Percentiles rank a stretch among this genome's conserved stretches.
phyloP scores from a whole-genome alignment of 1,140 invertebrate genomes.

The Drosophila lowei region DNA sequence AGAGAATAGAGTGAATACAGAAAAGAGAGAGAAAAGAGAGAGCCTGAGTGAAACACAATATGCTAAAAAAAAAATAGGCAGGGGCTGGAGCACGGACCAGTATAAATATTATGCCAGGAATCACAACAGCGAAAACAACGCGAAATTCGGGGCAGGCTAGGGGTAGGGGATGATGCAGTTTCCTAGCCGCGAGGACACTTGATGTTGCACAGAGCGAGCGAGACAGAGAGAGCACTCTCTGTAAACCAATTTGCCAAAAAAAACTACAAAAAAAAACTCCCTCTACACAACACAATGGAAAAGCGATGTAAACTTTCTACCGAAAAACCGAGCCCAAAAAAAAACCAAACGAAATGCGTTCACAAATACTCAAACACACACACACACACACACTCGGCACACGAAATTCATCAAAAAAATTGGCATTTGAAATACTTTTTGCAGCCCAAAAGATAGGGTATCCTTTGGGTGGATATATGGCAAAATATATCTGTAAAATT shows the following conservation, averaged over 20 bases:
- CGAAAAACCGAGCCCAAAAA: slow-evolving; percentile 16
- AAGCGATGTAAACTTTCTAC: slow-evolving; percentile 33
- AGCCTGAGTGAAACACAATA: slow-evolving; percentile 19
- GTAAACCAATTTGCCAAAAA: slow-evolving; percentile 57
- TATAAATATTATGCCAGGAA: slow-evolving; percentile 48
- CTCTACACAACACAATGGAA: slow-evolving; percentile 12
- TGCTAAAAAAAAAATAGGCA: slow-evolving; percentile 22
- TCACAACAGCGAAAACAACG: slow-evolving; percentile 32
- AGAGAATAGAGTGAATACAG: too few relatives aligned
- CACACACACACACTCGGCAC: background rate
- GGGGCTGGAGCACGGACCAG: background rate
- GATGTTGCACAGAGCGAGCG: too few relatives aligned
- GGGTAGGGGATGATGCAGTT: slow-evolving; percentile 15
- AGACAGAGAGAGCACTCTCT: background rate
- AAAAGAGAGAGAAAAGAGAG: too few relatives aligned
- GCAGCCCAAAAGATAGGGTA: background rate
- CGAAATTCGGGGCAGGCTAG: too few relatives aligned
- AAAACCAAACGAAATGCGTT: background rate
- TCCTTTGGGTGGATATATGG: too few relatives aligned
- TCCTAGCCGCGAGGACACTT: slow-evolving; percentile 26
- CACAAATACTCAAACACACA: slow-evolving; percentile 12
- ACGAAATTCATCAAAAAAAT: slow-evolving; percentile 40
- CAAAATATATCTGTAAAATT: too few relatives aligned
- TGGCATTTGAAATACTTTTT: slow-evolving; percentile 36
- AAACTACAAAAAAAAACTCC: slow-evolving; percentile 24